Evolutionary conservation across 1,140 invertebrate genomes (phyloP), one percentile per base, ranked within the genome.

Genomic region (Oryzaephilus surinamensis): DNA sequence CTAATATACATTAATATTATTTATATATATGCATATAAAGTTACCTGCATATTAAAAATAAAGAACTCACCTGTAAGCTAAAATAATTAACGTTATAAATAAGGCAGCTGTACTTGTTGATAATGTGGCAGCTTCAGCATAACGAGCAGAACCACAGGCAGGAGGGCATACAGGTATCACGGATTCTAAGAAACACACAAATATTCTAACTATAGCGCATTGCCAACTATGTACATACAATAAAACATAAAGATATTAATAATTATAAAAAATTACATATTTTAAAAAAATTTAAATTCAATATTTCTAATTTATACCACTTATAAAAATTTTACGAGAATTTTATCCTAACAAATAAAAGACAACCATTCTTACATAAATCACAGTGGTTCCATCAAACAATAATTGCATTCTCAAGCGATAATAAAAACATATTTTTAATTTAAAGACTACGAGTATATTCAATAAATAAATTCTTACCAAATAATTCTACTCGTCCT

Each of bases 121-220:
- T 3, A 58, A 26, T n/a, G 53, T 51, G 26, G 54, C 51, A 21
- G 57, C 56, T 20, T 48, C 52, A 23, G 52, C 59, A 32, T 54
- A 59, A 20, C 50, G 43, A 18, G 49, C 71, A 64, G 81, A 77
- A 23, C 81, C 84, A 70, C 89, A 94, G 54, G 89, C 89, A 48
- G 89, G 89, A 49, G 88, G 89, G 61, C 89, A 94, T 52, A 93
- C 81, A 41, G 88, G 87, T 43, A 90, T 88, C 58, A 88, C 79
- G 32, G 85, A 84, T 73, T 92, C 84, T 85, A 77, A 55, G n/a
- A n/a, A n/a, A n/a, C n/a, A n/a, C n/a, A n/a, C n/a, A n/a, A n/a
- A n/a, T n/a, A n/a, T n/a, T n/a, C n/a, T n/a, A n/a, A n/a, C n/a
- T n/a, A n/a, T n/a, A n/a, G n/a, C n/a, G n/a, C n/a, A n/a, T n/a